These are phyloP conservation scores for Elysia chlorotica DNA, from an alignment of 1,140 invertebrate genomes.

Conservation along the genomic window DNA sequence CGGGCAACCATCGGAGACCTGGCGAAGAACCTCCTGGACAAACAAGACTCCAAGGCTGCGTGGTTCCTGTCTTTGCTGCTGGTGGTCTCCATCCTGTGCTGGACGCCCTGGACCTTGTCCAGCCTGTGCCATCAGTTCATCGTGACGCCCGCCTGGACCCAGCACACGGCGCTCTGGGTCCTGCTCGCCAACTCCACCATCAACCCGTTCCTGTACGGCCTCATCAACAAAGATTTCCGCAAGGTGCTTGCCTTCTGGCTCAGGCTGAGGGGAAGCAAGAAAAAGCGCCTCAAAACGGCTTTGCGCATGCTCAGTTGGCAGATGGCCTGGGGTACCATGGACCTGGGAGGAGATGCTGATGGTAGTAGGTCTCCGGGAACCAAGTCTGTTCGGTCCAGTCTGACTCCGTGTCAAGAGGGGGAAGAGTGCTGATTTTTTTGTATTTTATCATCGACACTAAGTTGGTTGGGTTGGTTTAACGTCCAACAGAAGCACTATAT, in stretches of 20 bases:
- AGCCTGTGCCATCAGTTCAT: constrained; percentile 26
- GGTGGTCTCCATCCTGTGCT: constrained; percentile 41
- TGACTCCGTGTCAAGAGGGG: constrained; percentile 17
- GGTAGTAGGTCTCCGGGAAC: constrained; percentile 4
- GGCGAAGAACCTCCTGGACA: constrained; percentile 42
- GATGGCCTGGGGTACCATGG: constrained; percentile 23
- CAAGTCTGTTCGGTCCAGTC: constrained; percentile 11
- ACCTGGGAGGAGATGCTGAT: too few relatives aligned
- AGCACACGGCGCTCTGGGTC: constrained; percentile 37
- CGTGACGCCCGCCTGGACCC: constrained; percentile 1
- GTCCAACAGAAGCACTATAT: too few relatives aligned
- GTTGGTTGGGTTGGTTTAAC: too few relatives aligned
- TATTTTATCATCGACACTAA: too few relatives aligned
- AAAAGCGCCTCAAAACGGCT: constrained; percentile 34
- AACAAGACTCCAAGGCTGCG: constrained; percentile 50
- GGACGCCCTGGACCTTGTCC: constrained; percentile 43
- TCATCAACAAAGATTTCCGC: constrained; percentile 45
- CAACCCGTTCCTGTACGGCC: constrained; percentile 51
- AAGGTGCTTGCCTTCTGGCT: constrained; percentile 38
- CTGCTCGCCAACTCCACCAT: constrained; percentile 39
- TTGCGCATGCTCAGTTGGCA: constrained; percentile 31
- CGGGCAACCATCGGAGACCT: constrained; percentile 39
- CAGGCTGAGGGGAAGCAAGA: constrained; percentile 32
- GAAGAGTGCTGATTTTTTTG: constrained; percentile 16
- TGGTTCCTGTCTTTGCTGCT: constrained; percentile 38